Conservation (phyloP, 2,888 invertebrate species). For the Platycnemis pennipes region DNA sequence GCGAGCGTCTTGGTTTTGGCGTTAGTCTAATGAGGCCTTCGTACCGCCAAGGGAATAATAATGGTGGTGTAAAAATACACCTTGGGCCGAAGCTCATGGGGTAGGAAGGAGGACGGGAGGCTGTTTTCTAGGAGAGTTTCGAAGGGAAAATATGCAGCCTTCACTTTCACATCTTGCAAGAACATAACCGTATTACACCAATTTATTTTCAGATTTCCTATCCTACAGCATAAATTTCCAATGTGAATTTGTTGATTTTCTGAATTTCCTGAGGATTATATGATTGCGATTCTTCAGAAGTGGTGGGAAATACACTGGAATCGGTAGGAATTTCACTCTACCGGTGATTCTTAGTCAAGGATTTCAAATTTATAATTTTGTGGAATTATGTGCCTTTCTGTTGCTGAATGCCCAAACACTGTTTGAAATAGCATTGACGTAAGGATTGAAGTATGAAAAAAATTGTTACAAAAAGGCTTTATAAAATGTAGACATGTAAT, state of each 20-base stretch:
- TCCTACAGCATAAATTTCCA: not conserved
- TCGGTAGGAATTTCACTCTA: too few relatives aligned
- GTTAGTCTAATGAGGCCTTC: not conserved
- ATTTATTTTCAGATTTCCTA: not conserved
- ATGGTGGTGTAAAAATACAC: not conserved
- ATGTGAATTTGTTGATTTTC: not conserved
- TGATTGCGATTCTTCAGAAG: too few relatives aligned
- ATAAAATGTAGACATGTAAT: too few relatives aligned
- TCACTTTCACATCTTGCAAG: not conserved
- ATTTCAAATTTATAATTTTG: too few relatives aligned
- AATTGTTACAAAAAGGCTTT: too few relatives aligned
- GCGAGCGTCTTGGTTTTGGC: not conserved
- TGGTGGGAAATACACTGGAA: too few relatives aligned
- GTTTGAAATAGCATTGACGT: too few relatives aligned
- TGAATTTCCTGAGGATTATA: not conserved
- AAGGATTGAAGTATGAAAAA: too few relatives aligned
- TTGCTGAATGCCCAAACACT: too few relatives aligned
- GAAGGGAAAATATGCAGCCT: not conserved
- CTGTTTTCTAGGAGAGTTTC: not conserved
- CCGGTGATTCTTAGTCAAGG: too few relatives aligned
- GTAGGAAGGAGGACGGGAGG: not conserved
- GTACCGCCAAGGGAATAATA: not conserved
- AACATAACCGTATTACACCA: not conserved
- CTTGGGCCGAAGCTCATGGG: not conserved
- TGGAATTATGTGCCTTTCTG: too few relatives aligned